Conservation (phyloP, 1,140 invertebrate genomes). For the Bombus waltoni region DNA sequence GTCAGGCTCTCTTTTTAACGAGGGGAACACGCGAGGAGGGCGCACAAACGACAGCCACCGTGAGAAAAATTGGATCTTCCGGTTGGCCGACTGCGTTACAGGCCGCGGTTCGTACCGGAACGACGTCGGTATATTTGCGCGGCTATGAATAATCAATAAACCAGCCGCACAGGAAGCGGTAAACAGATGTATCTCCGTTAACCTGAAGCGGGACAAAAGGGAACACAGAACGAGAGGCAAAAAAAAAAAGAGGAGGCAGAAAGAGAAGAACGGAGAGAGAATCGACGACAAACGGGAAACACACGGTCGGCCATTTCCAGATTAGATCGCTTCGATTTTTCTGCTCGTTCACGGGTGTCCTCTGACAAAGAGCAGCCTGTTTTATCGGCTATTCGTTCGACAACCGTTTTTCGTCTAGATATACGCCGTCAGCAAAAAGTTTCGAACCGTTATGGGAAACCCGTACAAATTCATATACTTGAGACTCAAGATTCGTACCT, state of each 20-base stretch:
- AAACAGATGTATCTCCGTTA: conserved; percentile 49
- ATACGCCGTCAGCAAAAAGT: background rate
- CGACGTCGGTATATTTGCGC: conserved; percentile 21
- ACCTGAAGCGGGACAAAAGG: conserved; percentile 23
- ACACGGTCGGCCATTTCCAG: background rate
- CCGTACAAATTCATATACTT: too few species aligned
- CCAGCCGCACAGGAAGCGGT: conserved; percentile 28
- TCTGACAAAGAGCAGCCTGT: background rate
- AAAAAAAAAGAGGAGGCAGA: background rate
- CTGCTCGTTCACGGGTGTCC: background rate
- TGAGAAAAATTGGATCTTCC: conserved; percentile 65
- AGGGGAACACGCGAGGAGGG: conserved; percentile 21
- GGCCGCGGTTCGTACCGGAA: conserved; percentile 7
- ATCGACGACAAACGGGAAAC: background rate
- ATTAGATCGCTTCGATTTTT: conserved; percentile 30
- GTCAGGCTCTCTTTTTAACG: conserved; percentile 6
- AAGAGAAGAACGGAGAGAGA: background rate
- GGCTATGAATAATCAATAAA: conserved; percentile 51
- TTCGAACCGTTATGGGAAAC: background rate
- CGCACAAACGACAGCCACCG: conserved; percentile 30
- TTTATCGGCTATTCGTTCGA: background rate
- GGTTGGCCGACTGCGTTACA: conserved; percentile 34
- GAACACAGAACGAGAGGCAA: background rate
- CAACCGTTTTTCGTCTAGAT: background rate
- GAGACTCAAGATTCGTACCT: too few species aligned